Conservation (phyloP, 1,140 invertebrate genomes). For the Drosophila punjabiensis region DNA sequence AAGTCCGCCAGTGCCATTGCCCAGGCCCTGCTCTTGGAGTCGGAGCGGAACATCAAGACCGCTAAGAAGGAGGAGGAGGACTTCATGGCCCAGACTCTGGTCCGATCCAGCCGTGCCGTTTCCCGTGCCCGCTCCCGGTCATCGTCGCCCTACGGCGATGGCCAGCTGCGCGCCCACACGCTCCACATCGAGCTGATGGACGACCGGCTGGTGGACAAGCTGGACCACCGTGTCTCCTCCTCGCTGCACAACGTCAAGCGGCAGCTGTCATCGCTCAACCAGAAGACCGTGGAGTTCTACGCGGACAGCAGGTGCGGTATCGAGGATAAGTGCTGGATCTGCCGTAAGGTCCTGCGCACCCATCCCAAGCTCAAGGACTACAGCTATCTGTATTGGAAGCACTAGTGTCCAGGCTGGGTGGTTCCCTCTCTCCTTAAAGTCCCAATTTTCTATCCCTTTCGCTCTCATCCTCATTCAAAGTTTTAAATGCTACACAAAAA, state of each 20-base stretch:
- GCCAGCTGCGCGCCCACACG: constrained; percentile 66
- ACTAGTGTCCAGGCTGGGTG: constrained; percentile 32
- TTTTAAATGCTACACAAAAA: neutral
- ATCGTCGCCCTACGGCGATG: constrained; percentile 37
- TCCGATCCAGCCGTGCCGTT: constrained; percentile 72
- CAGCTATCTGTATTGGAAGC: constrained; percentile 78
- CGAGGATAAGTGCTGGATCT: constrained; percentile 84
- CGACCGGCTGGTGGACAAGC: constrained; percentile 80
- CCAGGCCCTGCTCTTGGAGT: constrained; percentile 88
- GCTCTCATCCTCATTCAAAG: constrained; percentile 27
- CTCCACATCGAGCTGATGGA: constrained; percentile 81
- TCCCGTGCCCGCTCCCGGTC: constrained; percentile 72
- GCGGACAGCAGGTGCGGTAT: constrained; percentile 84
- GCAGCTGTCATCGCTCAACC: constrained; percentile 78
- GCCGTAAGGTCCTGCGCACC: constrained; percentile 79
- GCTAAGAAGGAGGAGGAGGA: constrained; percentile 81
- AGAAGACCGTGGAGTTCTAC: constrained; percentile 81
- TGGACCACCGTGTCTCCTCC: constrained; percentile 82
- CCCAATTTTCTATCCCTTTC: constrained; percentile 9
- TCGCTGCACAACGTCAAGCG: constrained; percentile 83
- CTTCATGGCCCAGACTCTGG: constrained; percentile 69
- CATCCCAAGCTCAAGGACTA: constrained; percentile 83
- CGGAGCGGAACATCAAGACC: constrained; percentile 87
- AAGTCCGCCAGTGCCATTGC: constrained; percentile 91
- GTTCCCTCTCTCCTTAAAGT: constrained; percentile 7